Evolutionary conservation across 2,888 invertebrate species (phyloP), one percentile per base, ranked within the genome.

Genomic region (Cataglyphis albicans): DNA sequence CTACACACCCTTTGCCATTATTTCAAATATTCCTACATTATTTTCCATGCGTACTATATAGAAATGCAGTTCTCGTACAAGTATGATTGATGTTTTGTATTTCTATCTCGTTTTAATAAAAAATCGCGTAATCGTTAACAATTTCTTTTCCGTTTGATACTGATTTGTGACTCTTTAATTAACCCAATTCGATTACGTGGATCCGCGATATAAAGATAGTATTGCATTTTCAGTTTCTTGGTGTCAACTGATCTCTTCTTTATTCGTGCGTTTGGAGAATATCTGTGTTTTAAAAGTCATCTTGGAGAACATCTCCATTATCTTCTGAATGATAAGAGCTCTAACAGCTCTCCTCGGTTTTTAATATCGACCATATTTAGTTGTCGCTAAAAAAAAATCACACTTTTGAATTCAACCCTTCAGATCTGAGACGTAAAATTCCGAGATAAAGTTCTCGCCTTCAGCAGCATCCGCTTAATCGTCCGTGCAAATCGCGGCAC

Each of bases 401-500:
- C 48, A 48, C 48, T 52, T 52, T 52, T 7, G 7, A 25, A 25
- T 25, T 25, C 25, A 25, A 25, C 25, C 38, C 6, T 38, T 76
- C 9, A 73, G 21, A 68, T 2, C 32, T 1, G 18, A 41, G 15
- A 5, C 29, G n/a, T n/a, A n/a, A 41, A 74, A 41, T 29, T 29
- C 29, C n/a, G 10, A 41, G 32, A 21, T 12, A 1, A 67, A 12
- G n/a, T 5, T 38, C 25, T 55, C 35, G 5, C 10, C 25, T 41
- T 32, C n/a, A 72, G 32, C 41, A 78, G 10, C 32, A 52, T 44
- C 10, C n/a, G 41, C 44, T 72, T 38, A 7, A 78, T 25, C 38
- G 67, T 38, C 32, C 29, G 48, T 59, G 65, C 65, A 38, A 57
- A 65, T n/a, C 83, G 82, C 18, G 44, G 18, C 65, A 65, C 57